phyloP scores from a whole-genome alignment of 2,113 vertebrate species.

The Aspidoscelis tigris region DNA sequence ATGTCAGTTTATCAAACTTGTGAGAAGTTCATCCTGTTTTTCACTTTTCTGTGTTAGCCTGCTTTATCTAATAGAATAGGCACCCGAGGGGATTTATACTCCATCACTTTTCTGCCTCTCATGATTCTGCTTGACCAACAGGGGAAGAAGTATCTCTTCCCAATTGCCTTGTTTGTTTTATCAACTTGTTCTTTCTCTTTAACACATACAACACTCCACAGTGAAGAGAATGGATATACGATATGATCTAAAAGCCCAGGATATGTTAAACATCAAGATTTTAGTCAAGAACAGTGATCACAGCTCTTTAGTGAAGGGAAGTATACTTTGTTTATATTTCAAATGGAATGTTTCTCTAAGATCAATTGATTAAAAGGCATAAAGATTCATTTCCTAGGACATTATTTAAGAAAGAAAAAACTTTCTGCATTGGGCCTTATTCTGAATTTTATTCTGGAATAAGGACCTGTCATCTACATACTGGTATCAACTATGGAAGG shows the following conservation, averaged over 20 bases:
- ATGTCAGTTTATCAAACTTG: slow-evolving; percentile 69
- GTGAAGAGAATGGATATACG: slow-evolving; percentile 44
- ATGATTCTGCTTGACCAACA: slow-evolving; percentile 45
- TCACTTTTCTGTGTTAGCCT: slow-evolving; percentile 55
- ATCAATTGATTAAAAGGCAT: slow-evolving; percentile 57
- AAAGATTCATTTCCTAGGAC: slow-evolving; percentile 48
- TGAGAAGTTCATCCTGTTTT: slow-evolving; percentile 60
- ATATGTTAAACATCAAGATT: slow-evolving; percentile 57
- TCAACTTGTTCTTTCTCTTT: background rate
- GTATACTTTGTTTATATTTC: slow-evolving; percentile 55
- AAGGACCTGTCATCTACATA: too few species aligned
- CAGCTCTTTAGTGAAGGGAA: slow-evolving; percentile 60
- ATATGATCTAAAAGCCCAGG: slow-evolving; percentile 62
- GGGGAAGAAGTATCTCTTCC: slow-evolving; percentile 31
- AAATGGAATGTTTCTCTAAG: slow-evolving; percentile 59
- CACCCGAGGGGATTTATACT: slow-evolving; percentile 47
- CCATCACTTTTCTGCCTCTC: slow-evolving; percentile 49
- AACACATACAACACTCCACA: background rate
- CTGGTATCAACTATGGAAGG: too few species aligned
- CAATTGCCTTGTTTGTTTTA: slow-evolving; percentile 60
- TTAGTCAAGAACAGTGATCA: slow-evolving; percentile 35
- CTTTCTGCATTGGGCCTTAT: too few species aligned
- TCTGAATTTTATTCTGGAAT: too few species aligned
- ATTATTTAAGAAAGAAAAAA: background rate
- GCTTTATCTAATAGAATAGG: slow-evolving; percentile 61